These are phyloP conservation scores for Kryptopterus vitreolus DNA, from an alignment of 2,797 vertebrate species.

Conservation along the genomic window DNA sequence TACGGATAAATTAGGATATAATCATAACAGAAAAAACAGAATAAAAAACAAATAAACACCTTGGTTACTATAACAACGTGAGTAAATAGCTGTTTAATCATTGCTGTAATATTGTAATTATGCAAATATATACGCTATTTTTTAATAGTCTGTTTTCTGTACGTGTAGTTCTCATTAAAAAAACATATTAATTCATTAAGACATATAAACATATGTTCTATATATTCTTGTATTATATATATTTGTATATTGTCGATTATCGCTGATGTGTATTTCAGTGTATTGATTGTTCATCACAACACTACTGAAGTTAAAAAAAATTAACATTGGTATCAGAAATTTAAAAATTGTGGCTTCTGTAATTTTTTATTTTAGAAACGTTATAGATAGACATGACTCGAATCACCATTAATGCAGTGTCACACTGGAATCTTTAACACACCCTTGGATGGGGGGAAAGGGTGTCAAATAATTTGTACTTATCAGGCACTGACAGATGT, in stretches of 20 bases:
- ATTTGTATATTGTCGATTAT: too few relatives aligned
- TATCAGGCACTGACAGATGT: slow-evolving; percentile 50
- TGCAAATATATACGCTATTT: background rate
- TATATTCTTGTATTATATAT: too few relatives aligned
- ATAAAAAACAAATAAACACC: background rate
- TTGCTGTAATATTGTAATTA: background rate
- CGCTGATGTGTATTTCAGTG: too few relatives aligned
- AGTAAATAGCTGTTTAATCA: background rate
- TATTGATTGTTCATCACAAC: too few relatives aligned
- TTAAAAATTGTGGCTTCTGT: background rate
- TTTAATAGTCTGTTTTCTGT: background rate
- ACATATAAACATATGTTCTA: too few relatives aligned
- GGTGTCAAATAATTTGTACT: slow-evolving; percentile 47
- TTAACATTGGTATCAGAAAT: background rate
- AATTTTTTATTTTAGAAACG: background rate
- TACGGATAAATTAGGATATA: background rate
- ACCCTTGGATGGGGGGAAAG: slow-evolving; percentile 34
- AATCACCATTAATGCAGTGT: slow-evolving; percentile 51
- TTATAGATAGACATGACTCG: background rate
- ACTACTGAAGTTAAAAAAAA: too few relatives aligned
- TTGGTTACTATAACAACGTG: background rate
- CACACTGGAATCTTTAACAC: slow-evolving; percentile 44
- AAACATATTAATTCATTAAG: too few relatives aligned
- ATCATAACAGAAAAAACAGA: slow-evolving; percentile 1
- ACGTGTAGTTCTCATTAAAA: background rate